Conservation (phyloP, 2,888 invertebrate genomes). For the Heliconius hortense region DNA sequence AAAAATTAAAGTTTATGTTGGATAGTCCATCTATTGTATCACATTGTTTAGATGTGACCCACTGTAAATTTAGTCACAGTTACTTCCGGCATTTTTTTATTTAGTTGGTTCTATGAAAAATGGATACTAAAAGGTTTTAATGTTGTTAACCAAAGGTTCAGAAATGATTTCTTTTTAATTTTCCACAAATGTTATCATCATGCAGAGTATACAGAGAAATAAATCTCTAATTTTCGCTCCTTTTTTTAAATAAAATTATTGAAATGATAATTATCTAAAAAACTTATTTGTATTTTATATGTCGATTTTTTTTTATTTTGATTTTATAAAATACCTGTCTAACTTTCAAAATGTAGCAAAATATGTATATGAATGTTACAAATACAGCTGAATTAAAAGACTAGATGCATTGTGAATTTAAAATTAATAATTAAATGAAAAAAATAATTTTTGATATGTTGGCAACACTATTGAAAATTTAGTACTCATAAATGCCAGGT, state of each 20-base stretch:
- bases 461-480: constrained; percentile 17
- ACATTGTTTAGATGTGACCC: neutral
- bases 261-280: neutral
- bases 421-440: neutral
- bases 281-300: neutral
- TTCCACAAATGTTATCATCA: neutral
- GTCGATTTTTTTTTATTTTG: neutral
- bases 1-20: too few species aligned
- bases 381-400: neutral
- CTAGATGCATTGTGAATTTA: constrained; percentile 4
- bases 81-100: too few species aligned
- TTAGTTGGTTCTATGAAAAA: neutral
- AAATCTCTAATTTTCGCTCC: neutral
- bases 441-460: neutral
- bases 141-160: neutral
- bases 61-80: too few species aligned
- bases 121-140: neutral
- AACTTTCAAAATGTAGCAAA: neutral
- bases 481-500: neutral
- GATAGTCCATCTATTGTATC: too few species aligned
- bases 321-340: neutral
- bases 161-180: neutral
- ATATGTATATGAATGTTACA: neutral
- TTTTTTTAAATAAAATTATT: neutral
- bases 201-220: neutral